Conservation (phyloP, 92 coral and sea anemone genomes). For the Epizoanthus rinbou region DNA sequence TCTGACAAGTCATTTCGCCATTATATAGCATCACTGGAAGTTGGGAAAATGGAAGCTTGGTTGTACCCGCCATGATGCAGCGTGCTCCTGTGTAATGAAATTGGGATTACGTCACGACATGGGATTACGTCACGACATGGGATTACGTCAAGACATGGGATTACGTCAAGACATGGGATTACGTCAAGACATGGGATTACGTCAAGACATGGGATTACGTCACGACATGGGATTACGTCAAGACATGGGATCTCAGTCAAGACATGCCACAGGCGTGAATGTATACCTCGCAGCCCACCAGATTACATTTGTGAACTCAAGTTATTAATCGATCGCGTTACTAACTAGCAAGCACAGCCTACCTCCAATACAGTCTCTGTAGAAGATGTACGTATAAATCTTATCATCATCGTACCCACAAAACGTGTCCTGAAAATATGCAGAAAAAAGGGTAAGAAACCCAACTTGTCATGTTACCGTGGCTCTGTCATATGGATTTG, state of each 20-base stretch:
- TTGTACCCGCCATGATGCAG: constrained; percentile 91
- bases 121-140: neutral
- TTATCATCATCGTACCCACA: constrained; percentile 97
- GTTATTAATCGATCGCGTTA: neutral
- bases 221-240: neutral
- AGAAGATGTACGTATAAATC: constrained; percentile 91
- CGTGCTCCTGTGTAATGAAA: constrained; percentile 70
- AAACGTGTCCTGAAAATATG: constrained; percentile 74
- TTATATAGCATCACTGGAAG: constrained; percentile 91
- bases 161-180: too few relatives aligned
- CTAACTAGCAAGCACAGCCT: neutral
- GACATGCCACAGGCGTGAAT: too few relatives aligned
- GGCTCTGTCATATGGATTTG: too few relatives aligned
- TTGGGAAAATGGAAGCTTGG: constrained; percentile 95
- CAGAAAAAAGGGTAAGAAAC: neutral
- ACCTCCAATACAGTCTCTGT: constrained; percentile 91
- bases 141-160: neutral
- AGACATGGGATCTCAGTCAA: neutral
- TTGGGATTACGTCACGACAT: neutral
- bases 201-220: too few relatives aligned
- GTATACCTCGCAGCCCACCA: too few relatives aligned
- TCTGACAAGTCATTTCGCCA: constrained; percentile 96
- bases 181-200: neutral
- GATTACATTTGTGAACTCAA: too few relatives aligned
- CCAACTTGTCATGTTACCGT: neutral